Conservation (phyloP, 2,888 invertebrate species). For the Laspeyria flexula region DNA sequence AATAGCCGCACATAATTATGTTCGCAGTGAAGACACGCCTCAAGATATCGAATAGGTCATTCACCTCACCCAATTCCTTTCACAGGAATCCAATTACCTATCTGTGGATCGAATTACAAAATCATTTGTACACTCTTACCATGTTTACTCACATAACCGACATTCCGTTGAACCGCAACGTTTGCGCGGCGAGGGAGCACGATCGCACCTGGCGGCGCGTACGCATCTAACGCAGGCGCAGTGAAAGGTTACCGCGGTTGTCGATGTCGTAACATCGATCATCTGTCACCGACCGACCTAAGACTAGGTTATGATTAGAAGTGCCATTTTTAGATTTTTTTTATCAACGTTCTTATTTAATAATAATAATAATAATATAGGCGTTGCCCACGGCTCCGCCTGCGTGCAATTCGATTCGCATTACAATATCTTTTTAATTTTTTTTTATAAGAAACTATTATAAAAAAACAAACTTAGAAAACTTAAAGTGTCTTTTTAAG, state of each 20-base stretch:
- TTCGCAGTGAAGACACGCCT: not conserved
- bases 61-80: not conserved
- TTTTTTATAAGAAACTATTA: too few species aligned
- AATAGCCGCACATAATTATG: too few species aligned
- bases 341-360: too few species aligned
- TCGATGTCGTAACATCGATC: conserved; percentile 50
- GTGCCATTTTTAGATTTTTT: too few species aligned
- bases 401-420: too few species aligned
- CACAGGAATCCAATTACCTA: not conserved
- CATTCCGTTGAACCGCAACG: conserved; percentile 10
- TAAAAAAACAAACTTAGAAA: too few species aligned
- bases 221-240: conserved; percentile 36
- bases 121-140: not conserved
- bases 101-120: conserved; percentile 2
- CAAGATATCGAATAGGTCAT: not conserved
- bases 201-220: not conserved
- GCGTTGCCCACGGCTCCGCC: too few species aligned
- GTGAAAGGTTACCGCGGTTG: conserved; percentile 60
- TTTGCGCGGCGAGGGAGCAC: not conserved
- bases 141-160: conserved; percentile 22
- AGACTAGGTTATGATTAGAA: not conserved
- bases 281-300: conserved; percentile 28
- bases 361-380: too few species aligned
- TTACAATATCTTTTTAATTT: too few species aligned
- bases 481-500: too few species aligned